phyloP scores from a whole-genome alignment of 2,888 invertebrate species.

The Chaitophorus viminalis region DNA sequence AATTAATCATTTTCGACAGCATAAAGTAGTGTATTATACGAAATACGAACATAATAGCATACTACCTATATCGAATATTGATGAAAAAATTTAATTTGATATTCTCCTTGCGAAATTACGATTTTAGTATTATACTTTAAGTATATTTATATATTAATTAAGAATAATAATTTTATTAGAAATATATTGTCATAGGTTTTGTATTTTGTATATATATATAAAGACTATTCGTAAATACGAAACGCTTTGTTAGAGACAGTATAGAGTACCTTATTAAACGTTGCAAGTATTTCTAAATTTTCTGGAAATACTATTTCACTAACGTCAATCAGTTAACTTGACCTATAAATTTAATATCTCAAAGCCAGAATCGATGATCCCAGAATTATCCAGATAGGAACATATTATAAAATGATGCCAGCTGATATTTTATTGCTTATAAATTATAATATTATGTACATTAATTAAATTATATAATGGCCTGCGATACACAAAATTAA shows the following conservation, averaged over 20 bases:
- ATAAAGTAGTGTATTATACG: background rate
- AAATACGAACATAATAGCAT: too few species aligned
- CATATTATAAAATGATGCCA: background rate
- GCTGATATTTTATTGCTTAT: constrained; percentile 19
- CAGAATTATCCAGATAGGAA: too few species aligned
- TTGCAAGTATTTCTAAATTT: background rate
- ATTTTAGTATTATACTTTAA: too few species aligned
- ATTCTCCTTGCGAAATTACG: background rate
- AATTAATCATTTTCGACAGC: constrained; percentile 14
- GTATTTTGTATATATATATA: too few species aligned
- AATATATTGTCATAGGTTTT: too few species aligned
- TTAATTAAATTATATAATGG: background rate
- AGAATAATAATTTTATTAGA: background rate
- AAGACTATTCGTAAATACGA: too few species aligned
- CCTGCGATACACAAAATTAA: background rate
- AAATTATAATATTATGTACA: background rate
- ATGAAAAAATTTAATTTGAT: background rate
- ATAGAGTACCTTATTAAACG: background rate
- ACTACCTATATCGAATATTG: background rate
- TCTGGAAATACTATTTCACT: background rate
- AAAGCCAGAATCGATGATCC: too few species aligned
- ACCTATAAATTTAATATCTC: too few species aligned
- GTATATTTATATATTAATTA: background rate
- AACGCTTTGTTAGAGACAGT: too few species aligned
- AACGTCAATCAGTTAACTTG: background rate